Evolutionary conservation across 2,888 invertebrate species (phyloP), one percentile per base, ranked within the genome.

Genomic region (Electrophaes corylata): DNA sequence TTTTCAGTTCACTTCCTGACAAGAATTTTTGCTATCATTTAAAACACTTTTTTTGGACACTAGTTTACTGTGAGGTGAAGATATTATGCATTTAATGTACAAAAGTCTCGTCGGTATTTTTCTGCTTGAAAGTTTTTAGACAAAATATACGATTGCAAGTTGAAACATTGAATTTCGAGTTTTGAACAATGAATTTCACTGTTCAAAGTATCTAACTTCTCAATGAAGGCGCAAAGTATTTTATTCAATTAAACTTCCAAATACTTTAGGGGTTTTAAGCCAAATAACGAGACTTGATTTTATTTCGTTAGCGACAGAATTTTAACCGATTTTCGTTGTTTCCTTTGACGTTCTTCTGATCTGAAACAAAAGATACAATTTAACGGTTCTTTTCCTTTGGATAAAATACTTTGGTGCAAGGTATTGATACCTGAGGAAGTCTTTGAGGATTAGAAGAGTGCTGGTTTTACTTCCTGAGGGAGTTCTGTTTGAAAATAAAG

Each of bases 321-420:
- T 51, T 48, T 37, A 57, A 64, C 53, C 57, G 47, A 54, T 58
- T 58, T 46, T 26, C 16, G 58, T 52, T 56, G 52, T 50, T 63
- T 56, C 19, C 52, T 58, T 55, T 55, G 62, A 55, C 19, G 62
- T 43, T n/a, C 31, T 20, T 8, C 11, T 14, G 49, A 60, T 45
- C 67, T 67, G 67, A 16, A 67, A 67, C 66, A 67, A 65, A 61
- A 62, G 64, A 65, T 56, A 61, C 45, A 63, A 62, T 60, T 65
- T 64, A n/a, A 46, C 10, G 48, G 63, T 10, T 55, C 52, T 53
- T 57, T 62, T 58, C 45, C 54, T 66, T 52, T 31, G 5, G 29
- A 18, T 29, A 44, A 44, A 40, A 44, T 44, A 29, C n/a, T 29
- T 18, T 3, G 14, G 14, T 23, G 37, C 8, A 16, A 37, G 10